A percentile compares a stretch with the other conserved stretches of the same genome.
Evolutionary conservation across 2,113 vertebrate species (phyloP).

Genomic region (Suncus etruscus): DNA sequence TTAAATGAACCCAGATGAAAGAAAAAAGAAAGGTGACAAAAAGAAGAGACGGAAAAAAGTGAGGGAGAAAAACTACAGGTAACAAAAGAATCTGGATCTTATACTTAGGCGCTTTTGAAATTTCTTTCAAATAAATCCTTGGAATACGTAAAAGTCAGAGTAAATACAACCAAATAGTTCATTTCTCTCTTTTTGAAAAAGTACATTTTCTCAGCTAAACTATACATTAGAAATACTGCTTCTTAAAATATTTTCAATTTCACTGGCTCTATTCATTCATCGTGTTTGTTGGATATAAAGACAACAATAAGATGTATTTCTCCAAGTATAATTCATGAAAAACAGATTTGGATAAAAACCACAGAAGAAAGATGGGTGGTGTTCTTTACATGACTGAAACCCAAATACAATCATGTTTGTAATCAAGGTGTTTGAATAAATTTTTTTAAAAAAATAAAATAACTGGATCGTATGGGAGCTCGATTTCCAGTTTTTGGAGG

Average conservation of each 20-base stretch:
- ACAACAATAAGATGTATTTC: constrained; percentile 7
- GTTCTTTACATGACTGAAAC: too few species aligned
- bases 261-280: constrained; percentile 1
- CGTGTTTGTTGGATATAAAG: background rate
- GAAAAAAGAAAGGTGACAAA: constrained; percentile 34
- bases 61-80: background rate
- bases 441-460: too few species aligned
- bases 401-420: too few species aligned
- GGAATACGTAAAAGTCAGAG: constrained; percentile 20
- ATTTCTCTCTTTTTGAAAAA: constrained; percentile 44
- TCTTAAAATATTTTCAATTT: constrained; percentile 43
- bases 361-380: background rate
- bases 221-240: constrained; percentile 50
- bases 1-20: constrained; percentile 64
- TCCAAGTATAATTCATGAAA: background rate
- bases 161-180: constrained; percentile 59
- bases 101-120: background rate
- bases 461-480: too few species aligned
- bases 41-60: background rate
- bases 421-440: too few species aligned
- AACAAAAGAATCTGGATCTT: background rate
- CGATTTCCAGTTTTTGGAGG: too few species aligned
- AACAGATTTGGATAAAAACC: constrained; percentile 44
- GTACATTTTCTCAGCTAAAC: constrained; percentile 59
- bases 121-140: background rate